phyloP scores from a whole-genome alignment of 2,888 invertebrate species.

The Craniophora ligustri region DNA sequence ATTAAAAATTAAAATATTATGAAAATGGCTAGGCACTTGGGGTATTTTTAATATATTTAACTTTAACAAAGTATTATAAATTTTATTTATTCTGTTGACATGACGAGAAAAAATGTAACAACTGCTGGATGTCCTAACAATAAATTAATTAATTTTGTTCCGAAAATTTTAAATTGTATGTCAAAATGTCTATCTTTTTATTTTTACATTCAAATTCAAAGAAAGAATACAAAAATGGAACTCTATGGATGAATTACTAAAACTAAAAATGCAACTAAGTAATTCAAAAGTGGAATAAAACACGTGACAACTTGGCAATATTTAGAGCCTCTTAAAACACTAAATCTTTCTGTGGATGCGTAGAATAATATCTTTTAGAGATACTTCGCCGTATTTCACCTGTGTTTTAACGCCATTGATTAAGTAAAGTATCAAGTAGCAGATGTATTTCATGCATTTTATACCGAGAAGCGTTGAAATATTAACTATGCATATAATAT shows the following conservation, averaged over 20 bases:
- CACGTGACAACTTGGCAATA: not conserved
- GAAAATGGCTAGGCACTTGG: not conserved
- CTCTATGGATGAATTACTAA: too few relatives aligned
- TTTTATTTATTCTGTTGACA: too few relatives aligned
- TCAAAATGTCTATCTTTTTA: too few relatives aligned
- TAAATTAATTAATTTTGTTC: too few relatives aligned
- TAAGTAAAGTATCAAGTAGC: constrained; percentile 41
- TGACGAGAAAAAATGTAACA: too few relatives aligned
- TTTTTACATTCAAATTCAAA: too few relatives aligned
- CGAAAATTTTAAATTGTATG: too few relatives aligned
- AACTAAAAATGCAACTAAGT: too few relatives aligned
- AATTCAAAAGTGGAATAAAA: not conserved
- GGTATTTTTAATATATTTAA: not conserved
- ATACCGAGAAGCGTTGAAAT: constrained; percentile 3
- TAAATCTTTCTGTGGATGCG: constrained; percentile 22
- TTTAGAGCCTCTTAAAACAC: constrained; percentile 17
- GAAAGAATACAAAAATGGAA: too few relatives aligned
- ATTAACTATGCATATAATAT: not conserved
- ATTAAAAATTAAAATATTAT: constrained; percentile 38
- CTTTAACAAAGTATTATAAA: too few relatives aligned
- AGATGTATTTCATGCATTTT: constrained; percentile 9
- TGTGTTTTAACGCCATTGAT: constrained; percentile 29
- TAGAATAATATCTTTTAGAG: constrained; percentile 15
- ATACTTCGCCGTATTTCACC: constrained; percentile 14
- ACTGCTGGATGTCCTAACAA: too few relatives aligned